Base-by-base conservation (phyloP, 2,797 vertebrate genomes). In the Squalus acanthias region DNA sequence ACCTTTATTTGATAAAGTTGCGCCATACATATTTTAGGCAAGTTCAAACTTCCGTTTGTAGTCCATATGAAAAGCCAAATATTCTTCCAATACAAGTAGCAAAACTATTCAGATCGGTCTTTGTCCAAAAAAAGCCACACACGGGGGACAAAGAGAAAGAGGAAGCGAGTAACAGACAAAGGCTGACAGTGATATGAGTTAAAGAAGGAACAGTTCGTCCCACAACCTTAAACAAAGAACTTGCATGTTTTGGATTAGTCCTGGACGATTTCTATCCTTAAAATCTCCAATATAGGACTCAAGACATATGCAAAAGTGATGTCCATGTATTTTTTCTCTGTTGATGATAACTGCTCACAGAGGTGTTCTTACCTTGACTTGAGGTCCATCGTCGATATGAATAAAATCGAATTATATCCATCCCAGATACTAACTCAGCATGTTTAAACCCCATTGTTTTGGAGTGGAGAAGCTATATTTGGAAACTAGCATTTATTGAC, bases 141-240 rank as follows among this genome's bases (percentile, higher is more conserved):
- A 50, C 50, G 39, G 92, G 10, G 46, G 29, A 95, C 94, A 95
- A 95, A 95, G 94, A 24, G 67, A 29, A 76, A 33, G 70, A 95
- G 70, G 69, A 95, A 95, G 53, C 7, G 70, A 95, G n/a, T 57
- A 29, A 20, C 1, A 76, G 70, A 95, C 94, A 76, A 95, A 60
- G 94, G 17, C 50, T 76, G 70, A 95, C 50, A 95, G 94, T 57
- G 94, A 76, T 57, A 57, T 8, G 50, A 33, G 67, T 72, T 93
- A 39, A 74, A 50, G 22, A 39, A 76, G 50, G 50, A 10, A 60
- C 50, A 95, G 89, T 57, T 60, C 70, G 15, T 13, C 94, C 69
- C 50, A 95, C 26, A n/a, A 60, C 39, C 50, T 72, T 57, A 57
- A 76, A 95, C 94, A 95, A 95, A 95, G 94, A 95, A 95, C 94